Base-by-base conservation (phyloP, 2,888 invertebrate genomes). In the Micoletzkya japonica region DNA sequence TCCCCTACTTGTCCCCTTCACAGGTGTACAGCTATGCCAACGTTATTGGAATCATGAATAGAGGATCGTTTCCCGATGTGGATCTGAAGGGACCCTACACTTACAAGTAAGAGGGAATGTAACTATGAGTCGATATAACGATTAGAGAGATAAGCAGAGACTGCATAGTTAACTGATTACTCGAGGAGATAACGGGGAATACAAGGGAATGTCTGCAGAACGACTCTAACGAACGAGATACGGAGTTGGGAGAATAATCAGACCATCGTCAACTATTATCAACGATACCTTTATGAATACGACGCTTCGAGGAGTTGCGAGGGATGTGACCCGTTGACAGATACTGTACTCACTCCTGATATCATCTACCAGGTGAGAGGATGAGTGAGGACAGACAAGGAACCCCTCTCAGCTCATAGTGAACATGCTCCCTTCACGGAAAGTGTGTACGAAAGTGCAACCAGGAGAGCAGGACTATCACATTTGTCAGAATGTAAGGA, bases 21-120 rank as follows among this genome's bases (percentile, higher is more conserved):
- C 76, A 75, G 76, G 68, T 78, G 1, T 79, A 68, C 63, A 73
- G 80, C 69, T 81, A 81, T 64, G 78, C 76, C 30, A 81, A 81
- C 57, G 72, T 75, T 4, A 76, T 75, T 57, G 77, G 77, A 34
- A 75, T 81, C 26, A 73, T 80, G 74, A 78, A 81, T 58, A 34
- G 79, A 50, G 81, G 77, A 4, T 57, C 76, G 0, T 75, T 75
- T 28, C 81, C 81, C 7, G 81, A 79, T 71, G 72, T 76, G n/a
- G 68, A 73, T 24, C 78, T 79, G 60, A 77, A 72, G 34, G 81
- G 81, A 49, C 81, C 81, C 36, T 81, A 81, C 70, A 71, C 71
- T 50, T 81, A 80, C 72, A 75, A 71, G 81, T 81, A 54, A 74
- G n/a, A n/a, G 76, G n/a, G 7, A 17, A 32, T 26, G 34, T 7